Evolutionary conservation across 2,113 vertebrate species (phyloP).

Genomic region (Odontophorus gujanensis): DNA sequence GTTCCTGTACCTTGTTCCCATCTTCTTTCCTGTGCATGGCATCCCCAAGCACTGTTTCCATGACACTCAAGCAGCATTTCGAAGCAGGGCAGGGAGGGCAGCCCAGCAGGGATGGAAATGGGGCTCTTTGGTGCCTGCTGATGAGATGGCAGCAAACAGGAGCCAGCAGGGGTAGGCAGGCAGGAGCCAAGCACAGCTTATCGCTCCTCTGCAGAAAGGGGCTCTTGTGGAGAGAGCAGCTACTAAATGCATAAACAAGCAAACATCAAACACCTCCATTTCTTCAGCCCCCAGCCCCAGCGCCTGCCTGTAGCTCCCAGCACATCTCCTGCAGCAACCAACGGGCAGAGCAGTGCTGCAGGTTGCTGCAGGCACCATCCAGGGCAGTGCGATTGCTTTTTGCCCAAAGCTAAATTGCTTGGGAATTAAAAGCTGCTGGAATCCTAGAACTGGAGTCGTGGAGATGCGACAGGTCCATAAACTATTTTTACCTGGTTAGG

Average conservation of each 20-base stretch:
- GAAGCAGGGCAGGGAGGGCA: background rate
- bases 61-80: fast-evolving
- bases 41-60: fast-evolving
- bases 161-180: background rate
- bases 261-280: conserved; percentile 43
- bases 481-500: background rate
- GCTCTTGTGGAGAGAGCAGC: background rate
- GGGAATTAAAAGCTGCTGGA: background rate
- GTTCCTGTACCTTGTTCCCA: fast-evolving
- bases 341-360: background rate
- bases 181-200: conserved; percentile 1
- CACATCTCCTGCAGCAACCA: background rate
- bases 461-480: background rate
- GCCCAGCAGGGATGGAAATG: background rate
- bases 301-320: background rate
- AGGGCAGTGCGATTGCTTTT: background rate
- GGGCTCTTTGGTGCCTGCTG: background rate
- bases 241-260: conserved; percentile 46
- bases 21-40: background rate
- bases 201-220: conserved; percentile 16
- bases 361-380: background rate
- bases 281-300: background rate
- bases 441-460: background rate
- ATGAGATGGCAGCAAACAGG: background rate
- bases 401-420: conserved; percentile 18